A percentile compares a stretch with the other conserved stretches of the same genome.
phyloP scores from a whole-genome alignment of 1,140 invertebrate species.

The Magallana angulata region DNA sequence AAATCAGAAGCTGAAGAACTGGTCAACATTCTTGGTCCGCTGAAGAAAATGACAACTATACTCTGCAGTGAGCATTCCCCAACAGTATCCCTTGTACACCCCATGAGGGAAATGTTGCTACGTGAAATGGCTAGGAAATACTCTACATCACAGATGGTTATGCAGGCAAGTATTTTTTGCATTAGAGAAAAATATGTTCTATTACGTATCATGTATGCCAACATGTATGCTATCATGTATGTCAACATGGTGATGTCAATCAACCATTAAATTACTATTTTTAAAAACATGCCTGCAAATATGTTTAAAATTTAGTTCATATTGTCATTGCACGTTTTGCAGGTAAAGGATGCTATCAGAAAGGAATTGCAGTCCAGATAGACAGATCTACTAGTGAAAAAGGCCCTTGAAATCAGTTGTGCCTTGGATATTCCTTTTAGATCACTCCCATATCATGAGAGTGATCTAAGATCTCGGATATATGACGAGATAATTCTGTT shows the following conservation, averaged over 20 bases:
- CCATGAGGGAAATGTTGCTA: constrained; percentile 26
- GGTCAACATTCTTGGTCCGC: background rate
- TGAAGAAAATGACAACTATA: constrained; percentile 25
- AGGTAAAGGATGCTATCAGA: constrained; percentile 11
- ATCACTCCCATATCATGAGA: too few species aligned
- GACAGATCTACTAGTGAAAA: too few species aligned
- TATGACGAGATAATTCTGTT: too few species aligned
- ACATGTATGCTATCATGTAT: too few species aligned
- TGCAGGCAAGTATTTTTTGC: background rate
- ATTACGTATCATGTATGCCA: too few species aligned
- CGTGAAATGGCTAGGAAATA: background rate
- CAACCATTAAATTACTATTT: too few species aligned
- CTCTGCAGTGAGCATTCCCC: constrained; percentile 18
- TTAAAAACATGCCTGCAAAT: too few species aligned
- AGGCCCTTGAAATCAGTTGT: too few species aligned
- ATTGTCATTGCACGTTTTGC: background rate
- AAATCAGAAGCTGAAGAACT: background rate
- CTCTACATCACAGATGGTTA: background rate
- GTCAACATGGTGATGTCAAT: too few species aligned
- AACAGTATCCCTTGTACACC: background rate
- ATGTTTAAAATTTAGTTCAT: background rate
- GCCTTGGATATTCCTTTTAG: too few species aligned
- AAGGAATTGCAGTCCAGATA: background rate
- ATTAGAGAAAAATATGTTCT: background rate
- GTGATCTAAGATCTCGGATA: too few species aligned